These are phyloP conservation scores for Athalia circularis DNA, from an alignment of 2,888 invertebrate species.

Conservation along the genomic window DNA sequence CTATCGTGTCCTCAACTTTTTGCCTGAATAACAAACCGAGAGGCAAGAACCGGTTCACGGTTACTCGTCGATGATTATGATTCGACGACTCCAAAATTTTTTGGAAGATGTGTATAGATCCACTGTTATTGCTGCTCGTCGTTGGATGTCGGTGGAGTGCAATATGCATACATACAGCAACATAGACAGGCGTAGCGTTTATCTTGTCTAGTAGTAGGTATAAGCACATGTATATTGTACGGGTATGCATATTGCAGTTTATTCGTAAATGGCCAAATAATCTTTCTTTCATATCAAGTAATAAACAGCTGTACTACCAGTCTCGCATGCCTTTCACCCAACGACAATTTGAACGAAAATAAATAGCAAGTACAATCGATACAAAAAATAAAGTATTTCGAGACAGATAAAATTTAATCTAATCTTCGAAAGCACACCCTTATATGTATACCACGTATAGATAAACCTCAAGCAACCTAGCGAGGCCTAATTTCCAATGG, in stretches of 20 bases:
- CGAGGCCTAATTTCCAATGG: too few relatives aligned
- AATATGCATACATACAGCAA: constrained; percentile 26
- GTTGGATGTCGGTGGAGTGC: constrained; percentile 13
- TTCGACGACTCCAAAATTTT: constrained; percentile 15
- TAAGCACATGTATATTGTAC: constrained; percentile 54
- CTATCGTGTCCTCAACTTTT: constrained; percentile 32
- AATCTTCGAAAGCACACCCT: constrained; percentile 1
- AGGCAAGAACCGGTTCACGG: not conserved
- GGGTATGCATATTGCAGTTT: constrained; percentile 62
- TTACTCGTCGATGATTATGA: constrained; percentile 13
- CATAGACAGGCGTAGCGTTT: constrained; percentile 1
- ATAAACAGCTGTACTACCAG: constrained; percentile 66
- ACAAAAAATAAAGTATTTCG: constrained; percentile 18
- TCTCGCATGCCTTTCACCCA: not conserved
- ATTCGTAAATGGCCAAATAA: constrained; percentile 64
- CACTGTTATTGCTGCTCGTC: constrained; percentile 21
- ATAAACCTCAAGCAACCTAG: too few relatives aligned
- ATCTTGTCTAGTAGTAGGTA: constrained; percentile 53
- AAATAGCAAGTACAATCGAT: not conserved
- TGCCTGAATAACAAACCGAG: constrained; percentile 24
- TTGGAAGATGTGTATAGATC: constrained; percentile 6
- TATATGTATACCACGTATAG: constrained; percentile 14
- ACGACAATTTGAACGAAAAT: constrained; percentile 21
- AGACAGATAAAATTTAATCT: constrained; percentile 6
- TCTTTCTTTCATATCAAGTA: constrained; percentile 69